These are phyloP conservation scores for Melanocharis versteri DNA, from an alignment of 2,113 vertebrate species.

Conservation along the genomic window DNA sequence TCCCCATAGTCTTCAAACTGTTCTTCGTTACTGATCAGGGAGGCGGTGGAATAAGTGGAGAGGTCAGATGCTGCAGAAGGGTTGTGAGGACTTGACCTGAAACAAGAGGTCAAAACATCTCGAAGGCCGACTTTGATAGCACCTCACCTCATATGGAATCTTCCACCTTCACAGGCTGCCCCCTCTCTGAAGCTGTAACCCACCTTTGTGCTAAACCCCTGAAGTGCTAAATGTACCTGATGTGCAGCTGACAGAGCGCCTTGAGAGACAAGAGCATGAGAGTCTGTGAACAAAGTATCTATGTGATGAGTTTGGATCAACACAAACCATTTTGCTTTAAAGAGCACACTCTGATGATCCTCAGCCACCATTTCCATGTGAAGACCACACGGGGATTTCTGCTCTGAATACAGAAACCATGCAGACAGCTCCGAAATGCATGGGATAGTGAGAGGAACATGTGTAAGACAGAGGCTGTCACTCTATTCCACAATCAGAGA, in stretches of 20 bases:
- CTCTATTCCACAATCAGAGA: background rate
- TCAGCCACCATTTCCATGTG: background rate
- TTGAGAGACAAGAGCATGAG: background rate
- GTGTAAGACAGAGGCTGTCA: background rate
- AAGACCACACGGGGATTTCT: background rate
- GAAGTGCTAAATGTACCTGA: background rate
- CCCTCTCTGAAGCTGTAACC: background rate
- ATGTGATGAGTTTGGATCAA: background rate
- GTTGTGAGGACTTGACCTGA: conserved; percentile 81
- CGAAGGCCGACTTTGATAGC: background rate
- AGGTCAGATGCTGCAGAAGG: conserved; percentile 87
- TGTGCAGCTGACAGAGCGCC: background rate
- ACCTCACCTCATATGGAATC: background rate
- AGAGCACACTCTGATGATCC: background rate
- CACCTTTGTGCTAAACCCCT: background rate
- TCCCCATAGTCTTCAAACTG: conserved; percentile 98
- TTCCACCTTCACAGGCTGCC: background rate
- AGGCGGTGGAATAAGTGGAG: conserved; percentile 89
- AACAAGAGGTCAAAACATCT: conserved; percentile 52
- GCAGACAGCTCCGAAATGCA: background rate
- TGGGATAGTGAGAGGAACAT: background rate
- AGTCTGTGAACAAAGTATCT: background rate
- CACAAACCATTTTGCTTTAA: background rate
- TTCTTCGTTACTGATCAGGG: conserved; percentile 91
- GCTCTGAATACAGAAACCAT: background rate